Evolutionary conservation across 1,140 invertebrate species (phyloP).

Genomic region (Apis laboriosa): DNA sequence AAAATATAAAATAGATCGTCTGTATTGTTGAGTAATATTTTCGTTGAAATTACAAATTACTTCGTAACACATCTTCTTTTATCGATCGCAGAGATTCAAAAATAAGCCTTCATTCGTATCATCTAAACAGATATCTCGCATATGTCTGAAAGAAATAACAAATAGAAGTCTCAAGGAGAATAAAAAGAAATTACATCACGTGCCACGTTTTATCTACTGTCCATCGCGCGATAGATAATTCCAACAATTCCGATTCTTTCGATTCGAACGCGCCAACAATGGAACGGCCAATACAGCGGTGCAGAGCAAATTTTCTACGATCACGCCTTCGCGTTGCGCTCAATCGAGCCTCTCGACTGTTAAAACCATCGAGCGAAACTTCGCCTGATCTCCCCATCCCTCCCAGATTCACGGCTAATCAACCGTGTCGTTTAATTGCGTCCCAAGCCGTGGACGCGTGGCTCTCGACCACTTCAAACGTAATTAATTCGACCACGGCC

Average conservation of each 20-base stretch:
- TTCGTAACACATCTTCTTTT: too few relatives aligned
- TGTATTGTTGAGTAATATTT: too few relatives aligned
- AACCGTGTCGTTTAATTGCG: conserved; percentile 36
- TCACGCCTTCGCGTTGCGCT: neutral
- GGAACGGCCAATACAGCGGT: neutral
- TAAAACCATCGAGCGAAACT: conserved; percentile 11
- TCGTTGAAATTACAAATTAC: too few relatives aligned
- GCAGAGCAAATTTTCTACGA: conserved; percentile 22
- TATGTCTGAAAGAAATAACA: too few relatives aligned
- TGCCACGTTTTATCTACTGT: too few relatives aligned
- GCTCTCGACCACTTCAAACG: neutral
- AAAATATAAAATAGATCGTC: too few relatives aligned
- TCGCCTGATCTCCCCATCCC: neutral
- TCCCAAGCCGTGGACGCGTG: conserved; percentile 9
- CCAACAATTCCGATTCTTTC: neutral
- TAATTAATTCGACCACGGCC: conserved; percentile 28
- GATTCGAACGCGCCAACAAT: neutral
- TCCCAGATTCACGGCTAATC: conserved; percentile 1
- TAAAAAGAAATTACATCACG: too few relatives aligned
- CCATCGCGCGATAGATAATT: neutral
- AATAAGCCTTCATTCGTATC: too few relatives aligned
- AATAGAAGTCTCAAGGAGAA: too few relatives aligned
- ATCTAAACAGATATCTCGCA: too few relatives aligned
- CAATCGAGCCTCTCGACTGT: neutral
- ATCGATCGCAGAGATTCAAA: too few relatives aligned